A percentile compares a stretch with the other conserved stretches of the same genome.
Conservation (phyloP, 2,797 vertebrate genomes). For the Delichon dasypus region DNA sequence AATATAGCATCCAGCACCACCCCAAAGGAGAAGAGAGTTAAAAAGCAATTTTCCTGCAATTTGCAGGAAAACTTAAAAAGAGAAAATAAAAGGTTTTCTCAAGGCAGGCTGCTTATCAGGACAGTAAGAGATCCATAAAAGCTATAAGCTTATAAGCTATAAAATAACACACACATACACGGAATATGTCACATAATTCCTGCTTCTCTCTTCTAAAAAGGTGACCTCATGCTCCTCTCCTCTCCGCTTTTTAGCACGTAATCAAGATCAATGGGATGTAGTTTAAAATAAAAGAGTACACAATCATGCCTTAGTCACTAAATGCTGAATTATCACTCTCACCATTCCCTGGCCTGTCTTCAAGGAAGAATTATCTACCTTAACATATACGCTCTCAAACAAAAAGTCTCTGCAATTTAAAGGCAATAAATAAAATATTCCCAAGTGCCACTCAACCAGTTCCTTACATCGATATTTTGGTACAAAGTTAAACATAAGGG, state of each 20-base stretch:
- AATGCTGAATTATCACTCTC: neutral
- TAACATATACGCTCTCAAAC: neutral
- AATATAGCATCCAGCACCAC: neutral
- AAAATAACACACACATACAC: neutral
- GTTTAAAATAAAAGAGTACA: neutral
- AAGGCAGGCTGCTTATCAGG: neutral
- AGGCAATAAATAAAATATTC: neutral
- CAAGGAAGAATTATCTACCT: neutral
- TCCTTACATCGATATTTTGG: neutral
- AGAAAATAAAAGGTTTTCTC: neutral
- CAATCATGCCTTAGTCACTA: neutral
- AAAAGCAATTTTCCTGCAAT: neutral
- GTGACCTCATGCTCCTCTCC: neutral
- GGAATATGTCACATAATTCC: neutral
- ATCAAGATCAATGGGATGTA: neutral
- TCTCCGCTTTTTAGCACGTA: neutral
- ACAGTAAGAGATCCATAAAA: neutral
- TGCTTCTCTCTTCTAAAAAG: neutral
- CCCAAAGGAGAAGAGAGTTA: neutral
- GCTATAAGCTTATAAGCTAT: neutral
- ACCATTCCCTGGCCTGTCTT: neutral
- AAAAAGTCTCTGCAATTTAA: neutral
- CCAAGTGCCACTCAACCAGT: neutral
- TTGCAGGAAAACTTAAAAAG: neutral
- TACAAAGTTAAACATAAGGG: neutral